Base-by-base conservation (phyloP, 2,888 invertebrate species). In the Parthenolecanium corni region DNA sequence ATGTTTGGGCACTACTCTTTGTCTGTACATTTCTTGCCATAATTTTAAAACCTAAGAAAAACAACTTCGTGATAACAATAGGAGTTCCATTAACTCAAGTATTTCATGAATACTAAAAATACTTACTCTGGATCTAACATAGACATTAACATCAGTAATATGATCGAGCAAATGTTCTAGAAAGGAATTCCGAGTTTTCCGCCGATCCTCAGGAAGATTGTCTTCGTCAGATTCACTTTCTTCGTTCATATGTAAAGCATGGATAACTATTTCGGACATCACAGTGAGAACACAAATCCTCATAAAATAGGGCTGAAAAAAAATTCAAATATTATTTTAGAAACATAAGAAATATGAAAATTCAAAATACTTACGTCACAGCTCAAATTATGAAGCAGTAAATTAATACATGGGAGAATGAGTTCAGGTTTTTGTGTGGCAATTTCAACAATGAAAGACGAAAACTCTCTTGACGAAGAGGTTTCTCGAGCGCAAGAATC, bases 251-350 rank as follows among this genome's bases (percentile, higher is more conserved):
- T 52, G 25, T 9, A 83, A 83, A 3, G 93, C 76, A 68, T 85
- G 82, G 52, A 79, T 78, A 16, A 82, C 75, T 20, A 94, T 75
- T 72, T 88, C 86, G 38, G 86, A 85, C 76, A 94, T 82, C 68
- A 92, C 84, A 66, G 84, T 84, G 46, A 95, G 75, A 40, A 89
- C 84, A 69, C 89, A 86, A 74, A 86, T 91, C 58, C 95, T 81
- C 71, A 83, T 76, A 0, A 74, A 68, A 70, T 81, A 80, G 20
- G 78, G 76, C 79, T 81, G 69, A 23, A 72, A 72, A n/a, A 31
- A 4, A 31, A 31, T 31, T 14, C 20, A 58, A 23, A 62, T 31
- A 56, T 53, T 31, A 3, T 9, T 25, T 31, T 31, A 31, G 31
- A 31, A 31, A 31, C 31, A 31, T 31, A 31, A n/a, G n/a, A n/a